Conservation (phyloP, 2,797 vertebrate genomes). For the Staurois parvus region DNA sequence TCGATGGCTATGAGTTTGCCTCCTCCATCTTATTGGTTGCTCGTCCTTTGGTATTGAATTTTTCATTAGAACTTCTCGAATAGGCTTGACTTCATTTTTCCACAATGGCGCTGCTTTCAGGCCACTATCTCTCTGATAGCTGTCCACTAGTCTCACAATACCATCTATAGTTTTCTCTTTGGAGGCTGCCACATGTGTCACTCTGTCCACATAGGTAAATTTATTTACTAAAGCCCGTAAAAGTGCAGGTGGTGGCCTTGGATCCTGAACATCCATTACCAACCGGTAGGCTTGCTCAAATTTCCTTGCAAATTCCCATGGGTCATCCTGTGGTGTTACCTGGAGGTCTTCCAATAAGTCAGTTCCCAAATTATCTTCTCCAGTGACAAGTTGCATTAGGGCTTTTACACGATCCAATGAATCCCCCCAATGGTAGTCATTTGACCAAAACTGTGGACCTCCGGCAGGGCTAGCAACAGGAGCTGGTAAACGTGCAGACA, state of each 20-base stretch:
- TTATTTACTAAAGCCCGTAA: conserved; percentile 32
- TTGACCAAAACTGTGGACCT: conserved; percentile 2
- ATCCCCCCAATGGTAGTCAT: conserved; percentile 14
- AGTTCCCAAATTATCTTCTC: conserved; percentile 34
- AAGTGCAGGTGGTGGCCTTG: not conserved
- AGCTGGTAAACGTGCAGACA: conserved; percentile 30
- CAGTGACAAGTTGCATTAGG: conserved; percentile 6
- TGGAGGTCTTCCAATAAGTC: conserved; percentile 26
- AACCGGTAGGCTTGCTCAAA: conserved; percentile 27
- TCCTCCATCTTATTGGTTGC: not conserved
- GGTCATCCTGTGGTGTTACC: conserved; percentile 32
- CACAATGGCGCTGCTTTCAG: not conserved
- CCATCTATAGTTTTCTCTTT: conserved; percentile 7
- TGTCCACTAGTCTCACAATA: conserved; percentile 24
- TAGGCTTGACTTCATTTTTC: not conserved
- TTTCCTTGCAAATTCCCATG: conserved; percentile 37
- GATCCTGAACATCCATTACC: not conserved
- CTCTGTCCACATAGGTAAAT: conserved; percentile 29
- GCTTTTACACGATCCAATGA: conserved; percentile 29
- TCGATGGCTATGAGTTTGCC: not conserved
- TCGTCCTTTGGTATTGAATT: not conserved
- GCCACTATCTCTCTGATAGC: not conserved
- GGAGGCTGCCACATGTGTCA: not conserved
- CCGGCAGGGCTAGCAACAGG: conserved; percentile 8
- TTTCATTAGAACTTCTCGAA: not conserved